Evolutionary conservation across 2,797 vertebrate species (phyloP).

Genomic region (Distichodus sexfasciatus): DNA sequence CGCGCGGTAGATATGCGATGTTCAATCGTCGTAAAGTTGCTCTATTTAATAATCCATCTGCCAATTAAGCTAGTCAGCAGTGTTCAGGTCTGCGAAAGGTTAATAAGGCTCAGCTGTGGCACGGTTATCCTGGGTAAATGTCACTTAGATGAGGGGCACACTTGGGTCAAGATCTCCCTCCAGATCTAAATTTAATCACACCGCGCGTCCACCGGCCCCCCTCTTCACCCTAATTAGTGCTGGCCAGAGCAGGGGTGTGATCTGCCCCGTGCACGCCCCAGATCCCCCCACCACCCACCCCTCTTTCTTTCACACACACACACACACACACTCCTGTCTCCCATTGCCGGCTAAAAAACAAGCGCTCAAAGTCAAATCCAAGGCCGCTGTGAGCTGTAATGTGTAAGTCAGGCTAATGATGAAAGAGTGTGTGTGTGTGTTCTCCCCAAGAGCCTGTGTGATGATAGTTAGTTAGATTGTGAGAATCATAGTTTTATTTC

Average conservation of each 20-base stretch:
- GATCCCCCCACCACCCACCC: constrained; percentile 41
- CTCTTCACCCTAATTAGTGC: constrained; percentile 81
- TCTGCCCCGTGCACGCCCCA: constrained; percentile 56
- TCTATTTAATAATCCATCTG: constrained; percentile 81
- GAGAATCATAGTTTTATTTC: background rate
- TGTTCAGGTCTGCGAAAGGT: constrained; percentile 79
- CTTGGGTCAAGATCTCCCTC: constrained; percentile 79
- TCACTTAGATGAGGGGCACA: constrained; percentile 80
- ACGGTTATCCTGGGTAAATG: constrained; percentile 81
- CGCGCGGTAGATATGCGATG: constrained; percentile 61
- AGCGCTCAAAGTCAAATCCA: constrained; percentile 49
- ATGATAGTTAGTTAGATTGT: constrained; percentile 9
- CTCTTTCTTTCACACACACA: constrained; percentile 26
- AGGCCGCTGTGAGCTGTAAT: constrained; percentile 38
- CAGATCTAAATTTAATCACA: constrained; percentile 85
- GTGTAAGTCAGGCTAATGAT: constrained; percentile 16
- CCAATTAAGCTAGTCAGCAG: constrained; percentile 74
- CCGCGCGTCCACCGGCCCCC: constrained; percentile 69
- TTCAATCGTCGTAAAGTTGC: constrained; percentile 71
- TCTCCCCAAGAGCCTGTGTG: constrained; percentile 17
- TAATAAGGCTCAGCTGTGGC: constrained; percentile 80
- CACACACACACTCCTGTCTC: constrained; percentile 1
- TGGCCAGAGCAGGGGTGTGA: constrained; percentile 69
- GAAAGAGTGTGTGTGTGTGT: background rate
- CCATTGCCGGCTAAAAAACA: constrained; percentile 44